Evolutionary conservation across 2,797 vertebrate genomes (phyloP).

Genomic region (Chloroceryle amazona): DNA sequence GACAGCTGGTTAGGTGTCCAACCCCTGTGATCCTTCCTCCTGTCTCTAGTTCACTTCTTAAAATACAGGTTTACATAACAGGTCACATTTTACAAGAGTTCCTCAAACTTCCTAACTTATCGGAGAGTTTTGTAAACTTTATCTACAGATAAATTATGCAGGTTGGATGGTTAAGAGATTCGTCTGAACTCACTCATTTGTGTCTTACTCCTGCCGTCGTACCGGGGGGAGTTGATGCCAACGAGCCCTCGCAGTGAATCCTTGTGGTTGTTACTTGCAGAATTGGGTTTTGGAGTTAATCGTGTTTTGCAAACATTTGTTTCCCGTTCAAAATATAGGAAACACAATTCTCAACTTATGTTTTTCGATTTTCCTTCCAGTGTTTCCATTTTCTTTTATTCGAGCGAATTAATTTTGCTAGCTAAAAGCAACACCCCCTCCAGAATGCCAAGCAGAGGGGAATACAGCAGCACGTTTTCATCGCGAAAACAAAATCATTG

Average conservation of each 20-base stretch:
- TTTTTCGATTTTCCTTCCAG: neutral
- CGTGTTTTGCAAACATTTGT: neutral
- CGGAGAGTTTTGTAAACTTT: neutral
- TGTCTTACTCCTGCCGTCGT: neutral
- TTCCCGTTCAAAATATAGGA: neutral
- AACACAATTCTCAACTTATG: neutral
- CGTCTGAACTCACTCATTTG: neutral
- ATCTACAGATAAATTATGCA: neutral
- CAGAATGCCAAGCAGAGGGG: slow-evolving; percentile 37
- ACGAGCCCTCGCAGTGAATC: neutral
- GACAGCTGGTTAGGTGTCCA: slow-evolving; percentile 67
- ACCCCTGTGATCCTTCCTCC: slow-evolving; percentile 68
- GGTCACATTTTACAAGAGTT: slow-evolving; percentile 25
- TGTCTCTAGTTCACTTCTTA: slow-evolving; percentile 60
- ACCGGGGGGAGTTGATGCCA: neutral
- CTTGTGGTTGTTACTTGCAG: neutral
- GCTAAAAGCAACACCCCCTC: slow-evolving; percentile 21
- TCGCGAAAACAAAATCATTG: slow-evolving; percentile 38
- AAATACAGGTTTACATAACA: slow-evolving; percentile 58
- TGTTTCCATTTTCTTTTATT: neutral
- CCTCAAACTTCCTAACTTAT: neutral
- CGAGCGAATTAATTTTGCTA: neutral
- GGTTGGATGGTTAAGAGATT: neutral
- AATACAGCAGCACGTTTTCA: slow-evolving; percentile 42
- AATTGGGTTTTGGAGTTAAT: neutral